Evolutionary conservation across 2,888 invertebrate species (phyloP).

Genomic region (Norana najaformis): DNA sequence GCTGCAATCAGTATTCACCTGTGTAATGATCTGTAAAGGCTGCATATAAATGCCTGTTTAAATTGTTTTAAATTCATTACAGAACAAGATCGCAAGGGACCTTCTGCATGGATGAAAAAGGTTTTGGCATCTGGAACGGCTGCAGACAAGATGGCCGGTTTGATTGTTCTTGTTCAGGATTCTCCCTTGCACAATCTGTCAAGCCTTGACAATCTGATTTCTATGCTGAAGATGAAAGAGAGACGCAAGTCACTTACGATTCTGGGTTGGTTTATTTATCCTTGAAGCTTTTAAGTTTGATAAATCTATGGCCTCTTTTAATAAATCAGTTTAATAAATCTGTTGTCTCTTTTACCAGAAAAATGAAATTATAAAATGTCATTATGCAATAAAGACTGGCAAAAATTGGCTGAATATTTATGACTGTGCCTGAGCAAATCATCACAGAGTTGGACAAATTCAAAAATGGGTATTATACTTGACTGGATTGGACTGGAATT

Average conservation of each 20-base stretch:
- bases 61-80: background rate
- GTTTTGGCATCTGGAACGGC: conserved; percentile 80
- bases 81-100: conserved; percentile 37
- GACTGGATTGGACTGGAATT: too few relatives aligned
- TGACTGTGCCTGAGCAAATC: too few relatives aligned
- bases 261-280: conserved; percentile 66
- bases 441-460: too few relatives aligned
- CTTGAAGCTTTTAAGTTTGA: background rate
- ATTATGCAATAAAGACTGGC: background rate
- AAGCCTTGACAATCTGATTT: conserved; percentile 73
- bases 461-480: too few relatives aligned
- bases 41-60: background rate
- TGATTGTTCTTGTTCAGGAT: conserved; percentile 78
- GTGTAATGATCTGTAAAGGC: background rate
- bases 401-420: background rate
- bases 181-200: conserved; percentile 80
- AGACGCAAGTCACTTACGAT: conserved; percentile 67
- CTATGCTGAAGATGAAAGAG: conserved; percentile 78
- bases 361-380: background rate
- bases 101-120: conserved; percentile 57
- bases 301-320: background rate
- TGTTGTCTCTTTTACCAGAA: background rate
- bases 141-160: conserved; percentile 83
- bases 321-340: too few relatives aligned
- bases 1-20: background rate